Base-by-base conservation (phyloP, 2,113 vertebrate species). In the Phalacrocorax brasilianus region DNA sequence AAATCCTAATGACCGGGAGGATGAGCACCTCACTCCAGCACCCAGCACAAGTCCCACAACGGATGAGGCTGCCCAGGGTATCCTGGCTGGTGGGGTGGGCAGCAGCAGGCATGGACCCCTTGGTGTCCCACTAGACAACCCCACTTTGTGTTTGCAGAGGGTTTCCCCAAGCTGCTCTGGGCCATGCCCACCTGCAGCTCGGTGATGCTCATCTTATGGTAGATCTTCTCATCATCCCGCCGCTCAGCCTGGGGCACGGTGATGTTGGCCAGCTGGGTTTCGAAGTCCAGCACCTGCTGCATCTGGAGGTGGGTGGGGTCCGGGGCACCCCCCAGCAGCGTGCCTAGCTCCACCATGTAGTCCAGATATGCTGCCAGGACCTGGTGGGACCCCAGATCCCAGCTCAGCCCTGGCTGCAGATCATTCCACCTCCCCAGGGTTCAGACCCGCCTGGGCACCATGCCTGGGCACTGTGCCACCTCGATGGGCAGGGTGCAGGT, bases 281-380 rank as follows among this genome's bases (percentile, higher is more conserved):
- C 99, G 4, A 99, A 98, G 23, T 99, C 99, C 95, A 99, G 95
- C 42, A 99, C 99, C 96, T 99, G 99, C 97, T 97, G 98, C 99
- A 99, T 99, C 98, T 99, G 99, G 33, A 96, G 91, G 56, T 92
- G 98, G 0, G 98, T 99, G 78, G 98, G 97, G 76, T 96, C 97
- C 0, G 93, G 97, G 44, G 81, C 92, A 0, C 99, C 99, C 1
- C 99, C 99, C 83, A 99, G 98, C 91, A 99, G 98, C 11, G 97
- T 81, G 9, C 99, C 99, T 97, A 99, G 97, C 96, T 99, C 99
- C 94, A 99, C 99, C 99, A 99, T 99, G 97, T 99, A 99, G 80
- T 99, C 98, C 97, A 99, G 97, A 96, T 99, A 99, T 0, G 99
- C 99, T 52, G 97, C 96, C 83, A 99, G 96, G 53, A 99, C 99